Evolutionary conservation across 2,888 invertebrate species (phyloP).

Genomic region (Diaperis boleti): DNA sequence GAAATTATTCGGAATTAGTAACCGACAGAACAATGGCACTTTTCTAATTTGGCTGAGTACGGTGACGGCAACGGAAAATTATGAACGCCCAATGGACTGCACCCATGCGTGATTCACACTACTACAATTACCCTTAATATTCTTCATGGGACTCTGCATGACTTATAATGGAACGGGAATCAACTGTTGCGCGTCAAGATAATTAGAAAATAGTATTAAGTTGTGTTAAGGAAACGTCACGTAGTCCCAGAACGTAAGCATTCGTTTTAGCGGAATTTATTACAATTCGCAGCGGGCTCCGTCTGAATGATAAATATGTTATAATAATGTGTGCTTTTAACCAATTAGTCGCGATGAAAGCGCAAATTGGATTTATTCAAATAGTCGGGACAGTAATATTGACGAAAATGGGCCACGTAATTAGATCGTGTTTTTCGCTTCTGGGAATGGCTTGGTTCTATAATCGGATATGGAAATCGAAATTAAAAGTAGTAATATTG

Average conservation of each 20-base stretch:
- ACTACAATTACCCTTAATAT: background rate
- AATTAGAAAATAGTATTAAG: background rate
- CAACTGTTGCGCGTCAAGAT: background rate
- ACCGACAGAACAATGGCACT: background rate
- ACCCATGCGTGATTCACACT: slow-evolving; percentile 12
- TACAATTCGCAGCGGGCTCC: background rate
- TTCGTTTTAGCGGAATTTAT: slow-evolving; percentile 12
- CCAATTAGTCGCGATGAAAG: slow-evolving; percentile 19
- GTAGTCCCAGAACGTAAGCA: too few species aligned
- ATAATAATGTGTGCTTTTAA: slow-evolving; percentile 24
- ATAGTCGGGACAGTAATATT: background rate
- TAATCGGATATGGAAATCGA: background rate
- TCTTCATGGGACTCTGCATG: background rate
- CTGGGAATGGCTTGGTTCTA: background rate
- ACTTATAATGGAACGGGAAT: background rate
- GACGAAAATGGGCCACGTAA: background rate
- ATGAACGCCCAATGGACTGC: slow-evolving; percentile 8
- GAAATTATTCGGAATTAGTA: background rate
- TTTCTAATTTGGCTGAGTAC: slow-evolving; percentile 8
- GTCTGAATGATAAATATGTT: slow-evolving; percentile 6
- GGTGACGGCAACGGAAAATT: background rate
- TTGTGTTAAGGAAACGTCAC: background rate
- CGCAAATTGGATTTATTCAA: slow-evolving; percentile 6
- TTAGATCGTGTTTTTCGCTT: background rate
- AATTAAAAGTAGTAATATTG: background rate